Evolutionary conservation across 2,888 invertebrate genomes (phyloP).

Genomic region (Halocaridina rubra): DNA sequence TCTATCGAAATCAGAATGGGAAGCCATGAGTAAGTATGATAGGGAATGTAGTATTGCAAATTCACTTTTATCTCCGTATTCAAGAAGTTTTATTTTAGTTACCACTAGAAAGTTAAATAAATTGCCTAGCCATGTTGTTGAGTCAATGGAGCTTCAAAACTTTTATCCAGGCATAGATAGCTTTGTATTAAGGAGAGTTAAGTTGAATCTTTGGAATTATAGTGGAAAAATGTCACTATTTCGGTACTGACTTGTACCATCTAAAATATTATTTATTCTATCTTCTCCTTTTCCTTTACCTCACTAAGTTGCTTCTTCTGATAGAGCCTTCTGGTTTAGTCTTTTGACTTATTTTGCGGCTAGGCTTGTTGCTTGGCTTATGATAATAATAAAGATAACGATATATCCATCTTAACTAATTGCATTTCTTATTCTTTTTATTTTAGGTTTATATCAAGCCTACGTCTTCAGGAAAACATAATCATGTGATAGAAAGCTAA

Average conservation of each 20-base stretch:
- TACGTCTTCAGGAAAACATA: constrained; percentile 39
- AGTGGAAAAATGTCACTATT: background rate
- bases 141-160: too few relatives aligned
- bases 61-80: background rate
- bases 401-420: too few relatives aligned
- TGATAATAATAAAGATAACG: too few relatives aligned
- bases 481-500: too few relatives aligned
- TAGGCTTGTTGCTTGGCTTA: too few relatives aligned
- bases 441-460: constrained; percentile 37
- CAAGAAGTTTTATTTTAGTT: background rate
- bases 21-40: constrained; percentile 59
- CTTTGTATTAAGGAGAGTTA: background rate
- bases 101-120: too few relatives aligned
- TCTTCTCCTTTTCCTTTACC: too few relatives aligned
- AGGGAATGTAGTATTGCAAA: background rate
- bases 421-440: background rate
- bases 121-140: too few relatives aligned
- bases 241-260: too few relatives aligned
- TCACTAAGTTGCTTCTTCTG: too few relatives aligned
- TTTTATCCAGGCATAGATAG: background rate
- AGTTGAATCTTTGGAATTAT: background rate
- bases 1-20: constrained; percentile 60
- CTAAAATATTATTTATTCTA: too few relatives aligned
- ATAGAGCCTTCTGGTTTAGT: background rate
- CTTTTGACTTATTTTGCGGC: background rate